A percentile compares a stretch with the other conserved stretches of the same genome.
Evolutionary conservation across 1,140 invertebrate genomes (phyloP).

Genomic region (Bombus superbus): DNA sequence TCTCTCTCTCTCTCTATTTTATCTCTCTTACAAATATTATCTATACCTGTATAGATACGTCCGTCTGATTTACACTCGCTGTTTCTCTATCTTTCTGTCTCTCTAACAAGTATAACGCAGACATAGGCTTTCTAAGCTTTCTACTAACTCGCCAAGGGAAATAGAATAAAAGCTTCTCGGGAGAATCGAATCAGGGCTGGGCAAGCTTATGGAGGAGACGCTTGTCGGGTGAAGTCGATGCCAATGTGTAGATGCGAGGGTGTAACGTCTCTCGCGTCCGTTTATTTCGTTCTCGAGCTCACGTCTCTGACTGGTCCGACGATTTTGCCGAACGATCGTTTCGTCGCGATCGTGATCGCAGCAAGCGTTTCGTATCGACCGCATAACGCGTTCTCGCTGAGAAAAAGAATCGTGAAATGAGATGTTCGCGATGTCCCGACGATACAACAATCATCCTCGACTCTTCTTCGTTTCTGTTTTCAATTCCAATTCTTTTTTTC

Average conservation of each 20-base stretch:
- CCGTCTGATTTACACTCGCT: slow-evolving; percentile 27
- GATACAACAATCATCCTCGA: slow-evolving; percentile 5
- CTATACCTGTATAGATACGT: not conserved
- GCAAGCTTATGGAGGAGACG: slow-evolving; percentile 75
- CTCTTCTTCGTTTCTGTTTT: not conserved
- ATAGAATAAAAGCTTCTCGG: slow-evolving; percentile 40
- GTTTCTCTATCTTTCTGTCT: slow-evolving; percentile 28
- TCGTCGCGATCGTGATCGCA: not conserved
- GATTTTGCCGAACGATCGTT: slow-evolving; percentile 23
- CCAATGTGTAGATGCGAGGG: not conserved
- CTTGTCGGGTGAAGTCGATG: slow-evolving; percentile 20
- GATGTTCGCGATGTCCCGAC: slow-evolving; percentile 47
- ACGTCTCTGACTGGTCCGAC: not conserved
- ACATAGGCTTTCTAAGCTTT: slow-evolving; percentile 67
- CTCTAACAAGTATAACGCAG: slow-evolving; percentile 51
- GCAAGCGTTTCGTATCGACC: not conserved
- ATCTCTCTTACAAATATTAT: not conserved
- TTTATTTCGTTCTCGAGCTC: slow-evolving; percentile 2
- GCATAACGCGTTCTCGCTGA: slow-evolving; percentile 49
- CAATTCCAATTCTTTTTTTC: not conserved
- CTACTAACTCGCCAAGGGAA: slow-evolving; percentile 70
- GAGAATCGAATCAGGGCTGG: slow-evolving; percentile 70
- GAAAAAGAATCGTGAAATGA: slow-evolving; percentile 63
- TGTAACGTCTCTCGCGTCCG: no score
- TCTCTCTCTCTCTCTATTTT: no score